Evolutionary conservation across 2,797 vertebrate genomes (phyloP), one percentile per base, ranked within the genome.

Genomic region (Dipus sagitta): DNA sequence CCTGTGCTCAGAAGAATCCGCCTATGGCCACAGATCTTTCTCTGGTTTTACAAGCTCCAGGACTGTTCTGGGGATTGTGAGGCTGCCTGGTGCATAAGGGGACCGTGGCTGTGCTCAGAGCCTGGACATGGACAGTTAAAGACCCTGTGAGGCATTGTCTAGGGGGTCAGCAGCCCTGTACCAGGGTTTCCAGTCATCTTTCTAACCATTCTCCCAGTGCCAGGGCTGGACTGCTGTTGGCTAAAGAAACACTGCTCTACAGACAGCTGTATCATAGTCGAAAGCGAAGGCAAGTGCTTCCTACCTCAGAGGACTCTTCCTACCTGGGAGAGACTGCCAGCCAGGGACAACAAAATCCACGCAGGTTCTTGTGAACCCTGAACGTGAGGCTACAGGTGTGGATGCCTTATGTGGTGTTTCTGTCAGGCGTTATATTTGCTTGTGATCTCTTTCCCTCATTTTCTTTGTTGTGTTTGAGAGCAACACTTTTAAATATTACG

Each of bases 281-380:
- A 58, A 11, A 58, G 54, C 4, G 54, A 58, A 58, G 54, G 54
- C 17, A 17, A 58, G 70, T 3, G 4, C 60, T 24, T 7, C 28
- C 42, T 9, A 1, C n/a, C 54, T 4, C 21, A 64, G 34, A 65
- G 60, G 1, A 21, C 21, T 54, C 42, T 11, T 24, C 82, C 23
- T 32, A 3, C 67, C 15, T 28, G 13, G 9, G 21, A 10, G 21
- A 68, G 42, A 52, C 26, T 13, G 17, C 28, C 11, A 20, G 20
- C 20, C 2, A 0, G 42, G 58, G 26, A 18, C 20, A 3, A 21
- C 9, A 10, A 21, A 21, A 4, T 18, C 47, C 17, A 0, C 21
- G 14, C 13, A 64, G 64, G 12, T 12, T 64, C 4, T 24, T 26
- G 26, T 67, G 65, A 89, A 34, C 47, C 24, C 23, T 24, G 71